A percentile compares a stretch with the other conserved stretches of the same genome.
These are phyloP conservation scores for Leistus spinibarbis DNA, from an alignment of 2,888 invertebrate genomes.

Conservation along the genomic window DNA sequence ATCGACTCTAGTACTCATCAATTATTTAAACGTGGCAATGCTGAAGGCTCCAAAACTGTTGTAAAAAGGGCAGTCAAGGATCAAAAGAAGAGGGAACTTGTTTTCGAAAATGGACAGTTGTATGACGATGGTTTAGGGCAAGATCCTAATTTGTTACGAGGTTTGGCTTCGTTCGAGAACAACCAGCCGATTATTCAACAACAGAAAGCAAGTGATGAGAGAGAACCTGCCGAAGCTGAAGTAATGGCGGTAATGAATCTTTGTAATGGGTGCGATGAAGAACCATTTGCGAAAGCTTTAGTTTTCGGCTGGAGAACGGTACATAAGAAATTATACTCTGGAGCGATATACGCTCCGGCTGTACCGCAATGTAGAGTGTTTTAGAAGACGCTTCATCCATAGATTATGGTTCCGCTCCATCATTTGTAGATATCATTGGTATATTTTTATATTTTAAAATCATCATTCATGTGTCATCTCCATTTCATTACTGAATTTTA, in stretches of 20 bases:
- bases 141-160: constrained; percentile 64
- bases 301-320: constrained; percentile 78
- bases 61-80: constrained; percentile 41
- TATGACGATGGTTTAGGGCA: constrained; percentile 65
- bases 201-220: constrained; percentile 70
- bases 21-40: constrained; percentile 59
- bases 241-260: constrained; percentile 80
- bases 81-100: constrained; percentile 69
- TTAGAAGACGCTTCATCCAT: constrained; percentile 50
- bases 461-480: constrained; percentile 36
- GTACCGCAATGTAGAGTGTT: constrained; percentile 69
- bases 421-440: constrained; percentile 33
- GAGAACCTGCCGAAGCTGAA: constrained; percentile 84
- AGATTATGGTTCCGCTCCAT: constrained; percentile 3
- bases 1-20: constrained; percentile 64
- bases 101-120: constrained; percentile 71
- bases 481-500: constrained; percentile 35
- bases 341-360: constrained; percentile 72
- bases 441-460: constrained; percentile 12
- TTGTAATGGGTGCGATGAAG: constrained; percentile 75
- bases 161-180: constrained; percentile 74
- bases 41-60: constrained; percentile 37
- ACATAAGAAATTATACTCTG: constrained; percentile 75
- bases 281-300: constrained; percentile 81
- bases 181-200: constrained; percentile 64